Conservation (phyloP, 2,797 vertebrate species). For the Acanthurus leucopareius region DNA sequence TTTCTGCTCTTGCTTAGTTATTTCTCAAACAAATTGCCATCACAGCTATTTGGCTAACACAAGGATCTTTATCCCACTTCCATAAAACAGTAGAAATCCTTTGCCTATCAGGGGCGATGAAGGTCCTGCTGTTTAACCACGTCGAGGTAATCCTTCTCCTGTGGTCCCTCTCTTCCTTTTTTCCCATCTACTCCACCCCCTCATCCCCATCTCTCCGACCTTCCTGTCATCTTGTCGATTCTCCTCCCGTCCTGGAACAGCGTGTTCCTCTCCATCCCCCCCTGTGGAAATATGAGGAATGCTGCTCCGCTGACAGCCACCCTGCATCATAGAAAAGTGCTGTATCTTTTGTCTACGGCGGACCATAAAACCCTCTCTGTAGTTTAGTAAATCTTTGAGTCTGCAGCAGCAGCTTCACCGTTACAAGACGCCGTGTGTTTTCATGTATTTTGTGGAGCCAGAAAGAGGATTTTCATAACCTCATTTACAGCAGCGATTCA, state of each 20-base stretch:
- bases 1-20: constrained; percentile 9
- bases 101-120: constrained; percentile 43
- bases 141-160: constrained; percentile 52
- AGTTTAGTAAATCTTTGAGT: not conserved
- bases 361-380: constrained; percentile 16
- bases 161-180: not conserved
- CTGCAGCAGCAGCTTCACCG: not conserved
- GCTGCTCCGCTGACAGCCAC: constrained; percentile 58
- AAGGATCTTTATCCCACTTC: constrained; percentile 26
- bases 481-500: constrained; percentile 16
- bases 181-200: not conserved
- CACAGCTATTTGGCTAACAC: constrained; percentile 17
- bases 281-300: constrained; percentile 54
- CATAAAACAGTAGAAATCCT: constrained; percentile 35
- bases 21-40: constrained; percentile 17
- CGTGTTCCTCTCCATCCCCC: constrained; percentile 55
- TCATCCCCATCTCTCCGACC: not conserved
- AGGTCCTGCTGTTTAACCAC: constrained; percentile 27
- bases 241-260: constrained; percentile 55
- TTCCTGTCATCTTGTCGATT: constrained; percentile 45
- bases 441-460: not conserved
- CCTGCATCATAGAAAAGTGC: constrained; percentile 48
- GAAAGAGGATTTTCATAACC: not conserved
- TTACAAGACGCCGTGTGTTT: constrained; percentile 4
- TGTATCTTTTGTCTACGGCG: constrained; percentile 34